Evolutionary conservation across 2,113 vertebrate genomes (phyloP), one percentile per base, ranked within the genome.

Genomic region (Dunckerocampus dactyliophorus): DNA sequence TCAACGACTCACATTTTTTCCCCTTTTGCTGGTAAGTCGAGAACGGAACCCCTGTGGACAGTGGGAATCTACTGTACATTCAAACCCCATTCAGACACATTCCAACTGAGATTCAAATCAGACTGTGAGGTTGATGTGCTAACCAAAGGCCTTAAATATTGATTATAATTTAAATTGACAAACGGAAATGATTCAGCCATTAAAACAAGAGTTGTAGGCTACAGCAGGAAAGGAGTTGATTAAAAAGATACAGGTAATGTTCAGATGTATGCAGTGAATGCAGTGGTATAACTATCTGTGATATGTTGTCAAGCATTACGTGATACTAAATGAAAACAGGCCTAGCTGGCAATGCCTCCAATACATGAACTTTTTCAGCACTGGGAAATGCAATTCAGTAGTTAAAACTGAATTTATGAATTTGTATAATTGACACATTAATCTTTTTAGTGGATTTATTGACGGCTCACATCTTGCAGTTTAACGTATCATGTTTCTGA

Each of bases 241-340:
- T 31, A 51, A n/a, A 55, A n/a, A n/a, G 50, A 39, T n/a, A 31
- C 20, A 31, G 59, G 45, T 53, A 62, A 59, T 12, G 2, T 11
- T 60, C 31, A 62, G 17, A 58, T 67, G 42, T 21, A 60, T 11
- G 48, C 31, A 11, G 22, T 48, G 57, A 53, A 61, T 62, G 49
- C 45, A 59, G 46, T 10, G 57, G 34, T 37, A 59, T 55, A 48
- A 63, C 67, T 11, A 51, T 63, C 59, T 54, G 47, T 63, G 65
- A 64, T 43, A 8, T 63, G 46, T 14, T 34, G 45, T 49, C n/a
- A 39, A 39, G 37, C 37, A 19, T 58, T 20, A 46, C 6, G 10
- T 17, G 9, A 34, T 45, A 8, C 39, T 67, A 28, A 28, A 28
- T 63, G 22, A 55, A 54, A 58, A 43, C 22, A 2, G 10, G n/a